phyloP scores from a whole-genome alignment of 2,113 vertebrate genomes.

The Peromyscus polionotus region DNA sequence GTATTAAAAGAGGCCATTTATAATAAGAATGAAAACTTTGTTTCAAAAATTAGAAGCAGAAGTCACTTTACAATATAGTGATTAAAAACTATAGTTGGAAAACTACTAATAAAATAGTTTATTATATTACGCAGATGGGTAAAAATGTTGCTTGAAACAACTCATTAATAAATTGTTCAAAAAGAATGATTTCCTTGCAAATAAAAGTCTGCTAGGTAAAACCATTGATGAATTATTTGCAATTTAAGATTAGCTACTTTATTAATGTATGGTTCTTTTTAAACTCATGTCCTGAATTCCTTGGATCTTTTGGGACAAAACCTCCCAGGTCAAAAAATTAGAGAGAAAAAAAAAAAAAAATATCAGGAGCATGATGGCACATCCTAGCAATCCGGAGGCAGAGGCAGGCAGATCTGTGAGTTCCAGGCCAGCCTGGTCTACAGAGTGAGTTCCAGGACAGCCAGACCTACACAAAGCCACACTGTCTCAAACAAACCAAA shows the following conservation, averaged over 20 bases:
- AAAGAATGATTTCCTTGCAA: conserved; percentile 51
- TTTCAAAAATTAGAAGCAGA: conserved; percentile 49
- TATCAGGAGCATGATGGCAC: too few species aligned
- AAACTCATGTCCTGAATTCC: neutral
- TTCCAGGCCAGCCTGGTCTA: neutral
- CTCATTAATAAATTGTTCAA: conserved; percentile 41
- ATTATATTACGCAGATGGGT: neutral
- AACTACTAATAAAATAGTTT: conserved; percentile 23
- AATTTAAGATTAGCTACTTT: conserved; percentile 48
- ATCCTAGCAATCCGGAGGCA: neutral
- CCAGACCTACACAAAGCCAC: neutral
- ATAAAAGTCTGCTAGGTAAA: neutral
- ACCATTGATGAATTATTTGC: neutral
- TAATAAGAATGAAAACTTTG: conserved; percentile 29
- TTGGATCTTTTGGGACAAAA: neutral
- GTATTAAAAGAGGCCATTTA: neutral
- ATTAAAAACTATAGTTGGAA: conserved; percentile 16
- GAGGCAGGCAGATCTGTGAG: neutral
- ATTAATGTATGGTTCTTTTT: neutral
- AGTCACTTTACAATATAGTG: conserved; percentile 27
- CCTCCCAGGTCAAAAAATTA: neutral
- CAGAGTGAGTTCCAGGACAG: neutral
- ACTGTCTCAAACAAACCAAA: neutral
- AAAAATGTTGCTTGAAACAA: conserved; percentile 48
- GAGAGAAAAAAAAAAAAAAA: neutral